A percentile compares a stretch with the other conserved stretches of the same genome.
phyloP scores from a whole-genome alignment of 2,888 invertebrate genomes.

The Idaea aversata region DNA sequence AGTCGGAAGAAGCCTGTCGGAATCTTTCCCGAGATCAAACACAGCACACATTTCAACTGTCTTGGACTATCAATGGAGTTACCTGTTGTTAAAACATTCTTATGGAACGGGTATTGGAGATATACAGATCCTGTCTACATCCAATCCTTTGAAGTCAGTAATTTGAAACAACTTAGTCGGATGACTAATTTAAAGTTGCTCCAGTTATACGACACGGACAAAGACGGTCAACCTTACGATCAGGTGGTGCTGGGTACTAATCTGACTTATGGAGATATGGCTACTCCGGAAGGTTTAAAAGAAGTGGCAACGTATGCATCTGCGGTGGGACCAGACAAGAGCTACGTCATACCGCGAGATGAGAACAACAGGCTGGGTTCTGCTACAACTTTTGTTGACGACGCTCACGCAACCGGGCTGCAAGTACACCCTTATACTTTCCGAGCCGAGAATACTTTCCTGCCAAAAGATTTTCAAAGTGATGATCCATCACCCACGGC shows the following conservation, averaged over 20 bases:
- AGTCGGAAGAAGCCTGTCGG: conserved; percentile 61
- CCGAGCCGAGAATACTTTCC: conserved; percentile 17
- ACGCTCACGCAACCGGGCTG: conserved; percentile 60
- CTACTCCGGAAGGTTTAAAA: conserved; percentile 56
- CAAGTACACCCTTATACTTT: conserved; percentile 71
- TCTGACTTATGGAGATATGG: conserved; percentile 63
- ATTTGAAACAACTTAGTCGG: conserved; percentile 58
- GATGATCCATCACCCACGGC: conserved; percentile 27
- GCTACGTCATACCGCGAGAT: conserved; percentile 63
- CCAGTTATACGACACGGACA: conserved; percentile 52
- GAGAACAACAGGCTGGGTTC: conserved; percentile 46
- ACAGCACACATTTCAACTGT: conserved; percentile 56
- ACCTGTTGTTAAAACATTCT: conserved; percentile 52
- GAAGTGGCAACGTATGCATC: conserved; percentile 64
- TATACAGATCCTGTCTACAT: conserved; percentile 58
- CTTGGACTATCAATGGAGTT: conserved; percentile 60
- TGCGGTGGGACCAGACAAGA: conserved; percentile 68
- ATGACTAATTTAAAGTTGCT: conserved; percentile 58
- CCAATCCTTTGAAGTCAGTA: conserved; percentile 69
- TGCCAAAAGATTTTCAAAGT: not conserved
- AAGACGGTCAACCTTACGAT: conserved; percentile 51
- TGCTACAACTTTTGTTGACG: conserved; percentile 55
- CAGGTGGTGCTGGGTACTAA: conserved; percentile 46
- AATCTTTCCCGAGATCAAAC: conserved; percentile 69
- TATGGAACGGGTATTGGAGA: conserved; percentile 55